Conservation (phyloP, 2,888 invertebrate species). For the Eumerus sabulonum region DNA sequence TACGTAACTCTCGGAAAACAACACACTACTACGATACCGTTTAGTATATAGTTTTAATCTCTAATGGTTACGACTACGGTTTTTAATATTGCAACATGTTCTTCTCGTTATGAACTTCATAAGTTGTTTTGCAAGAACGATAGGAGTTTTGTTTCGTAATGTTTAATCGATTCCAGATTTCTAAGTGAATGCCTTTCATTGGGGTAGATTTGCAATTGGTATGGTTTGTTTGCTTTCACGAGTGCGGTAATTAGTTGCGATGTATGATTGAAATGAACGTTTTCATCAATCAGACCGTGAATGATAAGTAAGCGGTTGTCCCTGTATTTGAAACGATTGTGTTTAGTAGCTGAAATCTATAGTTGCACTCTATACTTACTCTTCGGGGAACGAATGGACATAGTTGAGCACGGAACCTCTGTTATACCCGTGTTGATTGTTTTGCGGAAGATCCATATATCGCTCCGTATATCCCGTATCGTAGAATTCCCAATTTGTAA, state of each 20-base stretch:
- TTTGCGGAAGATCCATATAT: conserved; percentile 93
- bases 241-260: conserved; percentile 93
- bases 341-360: not conserved
- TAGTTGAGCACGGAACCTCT: conserved; percentile 92
- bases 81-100: conserved; percentile 65
- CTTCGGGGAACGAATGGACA: conserved; percentile 93
- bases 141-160: conserved; percentile 96
- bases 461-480: conserved; percentile 99
- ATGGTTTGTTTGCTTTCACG: conserved; percentile 96
- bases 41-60: conserved; percentile 42
- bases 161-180: conserved; percentile 95
- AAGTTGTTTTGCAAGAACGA: conserved; percentile 93
- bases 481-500: conserved; percentile 97
- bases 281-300: conserved; percentile 98
- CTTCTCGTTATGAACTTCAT: conserved; percentile 77
- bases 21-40: conserved; percentile 53
- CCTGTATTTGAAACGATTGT: conserved; percentile 77
- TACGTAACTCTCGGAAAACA: conserved; percentile 47
- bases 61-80: conserved; percentile 26
- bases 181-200: conserved; percentile 97
- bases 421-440: conserved; percentile 88
- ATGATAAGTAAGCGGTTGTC: conserved; percentile 95
- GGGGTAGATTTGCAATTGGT: conserved; percentile 96
- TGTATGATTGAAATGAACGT: conserved; percentile 98
- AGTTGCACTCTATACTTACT: conserved; percentile 81